A percentile compares a stretch with the other conserved stretches of the same genome.
Conservation (phyloP, 1,140 invertebrate genomes). For the Rhyzopertha dominica region DNA sequence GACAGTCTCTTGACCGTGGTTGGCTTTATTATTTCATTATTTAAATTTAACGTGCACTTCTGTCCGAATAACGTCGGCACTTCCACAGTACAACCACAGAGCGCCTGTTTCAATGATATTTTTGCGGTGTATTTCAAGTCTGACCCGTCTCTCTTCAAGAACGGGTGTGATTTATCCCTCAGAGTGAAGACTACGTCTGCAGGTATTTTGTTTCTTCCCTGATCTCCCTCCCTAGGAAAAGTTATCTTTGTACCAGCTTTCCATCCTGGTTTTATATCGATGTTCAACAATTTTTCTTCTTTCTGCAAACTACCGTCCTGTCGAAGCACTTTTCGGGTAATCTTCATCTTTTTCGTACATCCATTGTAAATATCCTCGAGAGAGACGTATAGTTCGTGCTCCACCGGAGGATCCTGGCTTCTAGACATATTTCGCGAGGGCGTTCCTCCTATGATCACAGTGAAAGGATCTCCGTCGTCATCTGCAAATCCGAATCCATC, state of each 20-base stretch:
- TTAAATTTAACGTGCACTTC: slow-evolving; percentile 63
- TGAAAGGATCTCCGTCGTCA: slow-evolving; percentile 41
- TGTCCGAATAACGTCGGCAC: slow-evolving; percentile 77
- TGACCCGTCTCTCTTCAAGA: slow-evolving; percentile 82
- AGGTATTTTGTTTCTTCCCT: slow-evolving; percentile 77
- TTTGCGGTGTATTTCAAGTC: slow-evolving; percentile 80
- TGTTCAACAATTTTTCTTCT: slow-evolving; percentile 88
- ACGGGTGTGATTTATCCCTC: slow-evolving; percentile 80
- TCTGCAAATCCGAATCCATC: slow-evolving; percentile 52
- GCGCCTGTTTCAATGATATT: slow-evolving; percentile 71
- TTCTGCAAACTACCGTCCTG: slow-evolving; percentile 65
- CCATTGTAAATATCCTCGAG: slow-evolving; percentile 80
- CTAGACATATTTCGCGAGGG: not conserved
- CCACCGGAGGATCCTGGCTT: slow-evolving; percentile 76
- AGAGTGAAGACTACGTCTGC: slow-evolving; percentile 97
- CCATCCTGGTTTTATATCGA: slow-evolving; percentile 92
- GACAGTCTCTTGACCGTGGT: slow-evolving; percentile 68
- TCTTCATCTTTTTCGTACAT: slow-evolving; percentile 94
- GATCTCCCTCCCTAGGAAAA: slow-evolving; percentile 90
- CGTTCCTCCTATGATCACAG: slow-evolving; percentile 41
- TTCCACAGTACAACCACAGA: slow-evolving; percentile 70
- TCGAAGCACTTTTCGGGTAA: slow-evolving; percentile 71
- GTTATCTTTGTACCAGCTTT: slow-evolving; percentile 94
- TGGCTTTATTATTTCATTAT: slow-evolving; percentile 76
- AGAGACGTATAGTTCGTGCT: slow-evolving; percentile 79